Evolutionary conservation across 2,797 vertebrate species (phyloP).

Genomic region (Lateolabrax maculatus): DNA sequence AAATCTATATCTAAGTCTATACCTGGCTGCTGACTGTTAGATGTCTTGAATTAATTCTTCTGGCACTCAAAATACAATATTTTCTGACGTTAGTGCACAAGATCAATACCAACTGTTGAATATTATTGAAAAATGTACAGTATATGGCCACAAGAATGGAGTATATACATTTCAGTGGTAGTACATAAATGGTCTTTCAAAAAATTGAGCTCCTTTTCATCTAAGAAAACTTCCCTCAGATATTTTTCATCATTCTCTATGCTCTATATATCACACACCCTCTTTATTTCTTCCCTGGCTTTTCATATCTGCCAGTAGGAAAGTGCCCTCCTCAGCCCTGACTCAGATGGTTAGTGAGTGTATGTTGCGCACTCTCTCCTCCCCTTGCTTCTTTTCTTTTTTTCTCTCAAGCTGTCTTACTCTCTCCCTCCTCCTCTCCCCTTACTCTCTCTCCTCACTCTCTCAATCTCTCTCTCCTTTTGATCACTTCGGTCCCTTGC

Average conservation of each 20-base stretch:
- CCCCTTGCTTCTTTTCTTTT: constrained; percentile 63
- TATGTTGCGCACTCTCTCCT: constrained; percentile 69
- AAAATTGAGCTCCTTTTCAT: neutral
- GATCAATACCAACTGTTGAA: neutral
- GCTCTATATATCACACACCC: constrained; percentile 17
- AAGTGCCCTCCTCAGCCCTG: constrained; percentile 73
- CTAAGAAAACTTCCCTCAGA: neutral
- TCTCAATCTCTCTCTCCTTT: constrained; percentile 66
- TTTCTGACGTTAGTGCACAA: neutral
- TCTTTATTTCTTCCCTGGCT: constrained; percentile 40
- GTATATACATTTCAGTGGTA: neutral
- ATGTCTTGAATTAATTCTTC: neutral
- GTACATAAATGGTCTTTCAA: neutral
- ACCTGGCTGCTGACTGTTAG: neutral
- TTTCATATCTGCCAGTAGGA: constrained; percentile 60
- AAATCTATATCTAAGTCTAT: constrained; percentile 5
- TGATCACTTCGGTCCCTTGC: constrained; percentile 72
- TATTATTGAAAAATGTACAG: neutral
- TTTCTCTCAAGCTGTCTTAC: constrained; percentile 65
- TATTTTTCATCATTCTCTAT: neutral
- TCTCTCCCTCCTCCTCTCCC: constrained; percentile 63
- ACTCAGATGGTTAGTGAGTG: constrained; percentile 68
- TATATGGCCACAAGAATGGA: neutral
- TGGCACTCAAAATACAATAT: neutral
- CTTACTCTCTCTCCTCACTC: constrained; percentile 63